A percentile compares a stretch with the other conserved stretches of the same genome.
Conservation (phyloP, 2,113 vertebrate genomes). For the Oenanthe melanoleuca region DNA sequence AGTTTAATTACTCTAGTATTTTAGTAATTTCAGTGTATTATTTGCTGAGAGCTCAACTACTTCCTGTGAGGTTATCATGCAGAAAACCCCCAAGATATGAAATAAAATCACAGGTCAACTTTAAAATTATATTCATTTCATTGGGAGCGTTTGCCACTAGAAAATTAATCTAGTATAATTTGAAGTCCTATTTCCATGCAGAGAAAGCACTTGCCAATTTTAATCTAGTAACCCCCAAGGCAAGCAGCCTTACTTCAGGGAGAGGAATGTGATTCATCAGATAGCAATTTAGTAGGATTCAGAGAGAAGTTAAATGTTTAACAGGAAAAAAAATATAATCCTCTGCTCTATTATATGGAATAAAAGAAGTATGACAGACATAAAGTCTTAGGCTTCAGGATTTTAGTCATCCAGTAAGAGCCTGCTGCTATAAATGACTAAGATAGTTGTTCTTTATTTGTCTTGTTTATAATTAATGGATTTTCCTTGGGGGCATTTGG, state of each 20-base stretch:
- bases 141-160: background rate
- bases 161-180: background rate
- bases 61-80: conserved; percentile 24
- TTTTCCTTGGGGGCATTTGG: background rate
- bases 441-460: background rate
- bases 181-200: background rate
- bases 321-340: background rate
- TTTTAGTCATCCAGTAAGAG: background rate
- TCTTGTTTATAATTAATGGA: background rate
- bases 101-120: conserved; percentile 10
- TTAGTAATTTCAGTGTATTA: background rate
- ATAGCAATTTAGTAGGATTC: background rate
- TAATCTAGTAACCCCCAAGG: background rate
- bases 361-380: background rate
- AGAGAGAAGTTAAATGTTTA: background rate
- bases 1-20: background rate
- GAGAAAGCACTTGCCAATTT: background rate
- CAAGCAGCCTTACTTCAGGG: background rate
- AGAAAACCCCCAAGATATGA: conserved; percentile 31
- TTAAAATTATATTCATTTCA: background rate
- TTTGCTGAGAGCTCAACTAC: background rate
- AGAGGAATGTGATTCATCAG: background rate
- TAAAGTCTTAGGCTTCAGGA: background rate
- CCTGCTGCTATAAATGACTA: background rate
- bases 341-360: background rate